Evolutionary conservation across 1,140 invertebrate species (phyloP), one percentile per base, ranked within the genome.

Genomic region (Thaumetopoea pityocampa): DNA sequence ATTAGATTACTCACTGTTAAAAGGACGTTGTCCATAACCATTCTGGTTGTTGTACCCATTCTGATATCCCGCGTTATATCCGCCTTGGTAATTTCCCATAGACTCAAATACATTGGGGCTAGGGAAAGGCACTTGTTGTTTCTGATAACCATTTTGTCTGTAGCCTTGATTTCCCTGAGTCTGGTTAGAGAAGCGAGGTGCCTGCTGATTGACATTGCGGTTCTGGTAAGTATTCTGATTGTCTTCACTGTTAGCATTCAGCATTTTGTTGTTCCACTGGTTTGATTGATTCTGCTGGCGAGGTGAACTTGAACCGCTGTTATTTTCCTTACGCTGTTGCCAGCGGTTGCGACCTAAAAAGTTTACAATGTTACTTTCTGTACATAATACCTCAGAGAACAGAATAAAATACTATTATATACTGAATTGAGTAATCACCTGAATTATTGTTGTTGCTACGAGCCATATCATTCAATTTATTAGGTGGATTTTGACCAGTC

Each of bases 401-500:
- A n/a, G n/a, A n/a, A n/a, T n/a, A n/a, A n/a, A n/a, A n/a, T n/a
- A n/a, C n/a, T n/a, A n/a, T n/a, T n/a, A n/a, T n/a, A n/a, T n/a
- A n/a, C 6, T 30, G 3, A 9, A 0, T 2, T 16, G 1, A 9
- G 7, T 19, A 36, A 26, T 61, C 52, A 82, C 80, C 77, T 37
- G 73, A 74, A 20, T 51, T 69, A 30, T 67, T 73, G 43, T 82
- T 82, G 43, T 70, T 74, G 47, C 60, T 84, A 22, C 78, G 57
- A 6, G 80, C 80, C 78, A 84, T 79, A 6, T 84, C 80, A 45
- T 34, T 68, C 3, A 84, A 52, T 28, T 92, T 89, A 1, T 92
- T 89, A 46, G 92, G 91, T n/a, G 97, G 90, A 6, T 89, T 88
- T 77, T 98, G 97, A 7, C 96, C 96, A 14, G 97, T 96, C 86